Base-by-base conservation (phyloP, 2,888 invertebrate genomes). In the Leptopilina myrica region DNA sequence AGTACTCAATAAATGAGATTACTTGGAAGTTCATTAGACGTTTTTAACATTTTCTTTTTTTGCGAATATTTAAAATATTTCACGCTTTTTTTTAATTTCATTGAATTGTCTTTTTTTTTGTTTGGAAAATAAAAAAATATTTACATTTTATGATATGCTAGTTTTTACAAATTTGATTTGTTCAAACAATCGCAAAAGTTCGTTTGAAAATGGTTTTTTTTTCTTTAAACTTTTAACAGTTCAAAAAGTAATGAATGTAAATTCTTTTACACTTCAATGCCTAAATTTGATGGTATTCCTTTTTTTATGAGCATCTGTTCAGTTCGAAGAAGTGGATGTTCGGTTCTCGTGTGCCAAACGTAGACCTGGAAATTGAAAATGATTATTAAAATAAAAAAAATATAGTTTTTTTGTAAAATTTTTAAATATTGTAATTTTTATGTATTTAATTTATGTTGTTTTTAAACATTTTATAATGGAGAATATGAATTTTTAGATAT, bases 341-440 rank as follows among this genome's bases (percentile, higher is more conserved):
- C 98, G 0, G 99, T 99, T 87, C 99, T 94, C 4, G 99, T 99
- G 90, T 99, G 99, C 99, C 99, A 99, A 0, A 99, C 99, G 82
- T 97, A 95, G n/a, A 99, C 96, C 94, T 94, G 85, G 33, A 85
- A 79, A 82, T 75, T 76, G 33, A 49, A 11, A n/a, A 59, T 67
- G 56, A 7, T 65, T 64, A 33, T 33, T 33, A 33, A 0, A 33
- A 33, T 33, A 33, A 33, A 33, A 33, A 33, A 33, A 33, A 33
- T 33, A 33, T 33, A 33, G 20, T 20, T 20, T 20, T 20, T 20
- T 1, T 20, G 20, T 20, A 20, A 20, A 20, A 20, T 20, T 20
- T 20, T 20, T 20, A 20, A 20, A 20, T 20, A 20, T 20, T 20
- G 20, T 20, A 20, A 20, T 20, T 20, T 20, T 20, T 20, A 20